Base-by-base conservation (phyloP, 2,888 invertebrate genomes). In the Ormyrus thymus region DNA sequence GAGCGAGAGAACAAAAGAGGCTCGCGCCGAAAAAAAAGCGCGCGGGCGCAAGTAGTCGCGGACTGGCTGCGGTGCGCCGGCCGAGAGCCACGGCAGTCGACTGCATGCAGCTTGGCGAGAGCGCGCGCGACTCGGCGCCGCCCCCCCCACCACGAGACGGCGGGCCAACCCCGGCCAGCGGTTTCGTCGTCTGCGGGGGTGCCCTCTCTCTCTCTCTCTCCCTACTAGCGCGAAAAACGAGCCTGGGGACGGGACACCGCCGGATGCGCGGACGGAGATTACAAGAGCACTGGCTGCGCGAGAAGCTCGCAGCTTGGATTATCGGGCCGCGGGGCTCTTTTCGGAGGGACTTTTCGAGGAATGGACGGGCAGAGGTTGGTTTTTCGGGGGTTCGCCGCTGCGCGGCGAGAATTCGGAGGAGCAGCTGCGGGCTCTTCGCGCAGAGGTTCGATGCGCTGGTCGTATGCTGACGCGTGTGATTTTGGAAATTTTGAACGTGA, bases 21-120 rank as follows among this genome's bases (percentile, higher is more conserved):
- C 6, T 43, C 51, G n/a, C 71, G 72, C 10, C 13, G 29, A 43
- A 46, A 55, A n/a, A 8, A 5, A 11, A 11, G 9, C 51, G 64
- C 65, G 64, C 50, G 66, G 10, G 53, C 29, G 70, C 56, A 58
- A 73, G 73, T 58, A 13, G 70, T 68, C 29, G 43, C 58, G 69
- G 72, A 46, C 65, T 69, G 51, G 59, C 55, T 82, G 82, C 85
- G 85, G 85, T 84, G 86, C 87, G 86, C 83, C 84, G 84, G 84
- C 84, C 84, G 84, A 83, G 87, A 87, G 86, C 84, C 86, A 85
- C 89, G 87, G 85, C 86, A 85, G 87, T 87, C 88, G 86, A 89
- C 89, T 89, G 88, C 86, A 86, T 86, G 86, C 87, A 85, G 87
- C 84, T 83, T 85, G 87, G 83, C 82, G 70, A 66, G 80, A 75